Base-by-base conservation (phyloP, 2,797 vertebrate species). In the Syngnathus rostellatus region DNA sequence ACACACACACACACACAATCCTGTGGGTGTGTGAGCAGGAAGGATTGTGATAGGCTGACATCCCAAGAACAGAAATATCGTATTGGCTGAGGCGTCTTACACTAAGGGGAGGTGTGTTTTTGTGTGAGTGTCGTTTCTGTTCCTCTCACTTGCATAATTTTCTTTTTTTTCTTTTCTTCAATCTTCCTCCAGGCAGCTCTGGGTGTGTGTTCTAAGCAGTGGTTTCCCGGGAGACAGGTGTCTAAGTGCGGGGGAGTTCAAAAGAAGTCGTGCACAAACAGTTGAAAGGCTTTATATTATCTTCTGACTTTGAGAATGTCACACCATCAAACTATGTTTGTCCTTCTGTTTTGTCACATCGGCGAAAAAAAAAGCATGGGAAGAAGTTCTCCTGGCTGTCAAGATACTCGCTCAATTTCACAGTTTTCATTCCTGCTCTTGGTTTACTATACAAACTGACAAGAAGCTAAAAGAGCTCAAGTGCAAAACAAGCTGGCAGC, bases 201-300 rank as follows among this genome's bases (percentile, higher is more conserved):
- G 11, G 63, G 75, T 63, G 57, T 62, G 23, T 25, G n/a, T 65
- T n/a, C 11, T 21, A 10, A n/a, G 31, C 12, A 37, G 63, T 10
- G 12, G 63, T 87, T 83, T 83, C 86, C 85, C 80, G 75, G 84
- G 86, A 85, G 86, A 87, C 82, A 73, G 79, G 82, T 85, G 80
- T 83, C 76, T 80, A 64, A 77, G 75, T 69, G 82, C 79, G 77
- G 77, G 82, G 81, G 81, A 72, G 82, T 83, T 78, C 68, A 82
- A 80, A 82, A 31, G 60, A 43, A 45, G 65, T 62, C 65, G 78
- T 79, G 78, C 80, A 73, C 77, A 73, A 64, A 72, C 73, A 53
- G 69, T 78, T 73, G 79, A 72, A 83, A 79, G 74, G 65, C 66
- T 84, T 80, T 72, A 81, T 84, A 72, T 84, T 79, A 58, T 17